Base-by-base conservation (phyloP, 2,888 invertebrate genomes). In the Oligia latruncula region DNA sequence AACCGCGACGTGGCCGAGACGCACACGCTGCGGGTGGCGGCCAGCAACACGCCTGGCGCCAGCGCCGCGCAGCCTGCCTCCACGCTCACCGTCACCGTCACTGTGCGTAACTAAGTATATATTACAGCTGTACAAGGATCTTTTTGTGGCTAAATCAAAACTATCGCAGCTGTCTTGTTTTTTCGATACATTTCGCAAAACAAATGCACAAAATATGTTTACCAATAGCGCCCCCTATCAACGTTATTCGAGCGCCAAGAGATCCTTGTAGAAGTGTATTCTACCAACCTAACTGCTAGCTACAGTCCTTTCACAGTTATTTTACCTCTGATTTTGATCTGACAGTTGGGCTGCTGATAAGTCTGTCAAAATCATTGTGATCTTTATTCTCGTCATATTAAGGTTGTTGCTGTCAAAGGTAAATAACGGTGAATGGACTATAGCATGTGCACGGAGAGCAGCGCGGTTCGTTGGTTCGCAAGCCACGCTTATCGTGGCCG, bases 21-120 rank as follows among this genome's bases (percentile, higher is more conserved):
- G 1, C 96, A 97, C 90, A 91, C 89, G 0, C 90, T 98, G 35
- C 87, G 91, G 11, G 93, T 98, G 4, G 96, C 96, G 0, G 97
- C 97, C 9, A 96, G 97, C 78, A 97, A 97, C 92, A 89, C 93
- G 2, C 91, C 88, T 11, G 91, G 90, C 60, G 67, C 55, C 17
- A 85, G 89, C 58, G 83, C 88, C 49, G 89, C 93, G 8, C 91
- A 94, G 23, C 52, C 92, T 1, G 89, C 89, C 11, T 92, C 94
- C 43, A 92, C 92, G 11, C 92, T 97, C 35, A 95, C 94, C 23
- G 93, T 97, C 65, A 95, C 92, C 35, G 94, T 97, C 70, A 92
- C 91, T 71, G 97, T 97, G 82, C 93, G 95, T 80, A 40, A 40
- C 9, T 8, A 40, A 3, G 40, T 40, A 20, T 46, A 13, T 17